phyloP scores from a whole-genome alignment of 2,888 invertebrate genomes.

The Cactoblastis cactorum region DNA sequence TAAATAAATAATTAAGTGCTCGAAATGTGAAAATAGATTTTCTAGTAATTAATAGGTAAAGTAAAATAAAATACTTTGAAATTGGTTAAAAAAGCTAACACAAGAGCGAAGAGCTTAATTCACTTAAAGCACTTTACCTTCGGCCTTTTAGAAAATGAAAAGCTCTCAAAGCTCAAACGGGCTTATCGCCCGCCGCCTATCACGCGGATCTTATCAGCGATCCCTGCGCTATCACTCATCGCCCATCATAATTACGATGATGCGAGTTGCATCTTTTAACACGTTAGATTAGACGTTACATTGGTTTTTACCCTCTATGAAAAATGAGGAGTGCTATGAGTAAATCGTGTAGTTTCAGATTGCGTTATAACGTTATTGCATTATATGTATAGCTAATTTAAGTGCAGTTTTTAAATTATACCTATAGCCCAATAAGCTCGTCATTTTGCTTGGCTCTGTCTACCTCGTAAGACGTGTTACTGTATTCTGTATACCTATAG shows the following conservation, averaged over 20 bases:
- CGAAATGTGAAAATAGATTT: no score
- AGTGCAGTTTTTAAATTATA: no score
- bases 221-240: not conserved
- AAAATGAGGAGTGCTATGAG: not conserved
- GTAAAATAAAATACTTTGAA: not conserved
- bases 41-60: no score
- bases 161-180: slow-evolving; percentile 1
- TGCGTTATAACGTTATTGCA: no score
- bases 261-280: not conserved
- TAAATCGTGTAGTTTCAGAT: not conserved
- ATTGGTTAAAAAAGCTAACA: not conserved
- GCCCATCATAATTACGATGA: not conserved
- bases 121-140: not conserved
- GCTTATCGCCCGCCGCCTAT: not conserved
- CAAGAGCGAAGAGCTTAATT: not conserved
- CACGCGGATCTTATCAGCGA: not conserved
- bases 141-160: not conserved
- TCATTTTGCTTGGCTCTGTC: no score
- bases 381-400: no score
- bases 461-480: no score
- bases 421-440: no score
- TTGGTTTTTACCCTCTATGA: not conserved
- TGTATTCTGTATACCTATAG: no score
- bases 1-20: no score
- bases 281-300: not conserved